Percentiles rank a stretch among this genome's conserved stretches.
phyloP scores from a whole-genome alignment of 2,888 invertebrate species.

The Synergus itoensis region DNA sequence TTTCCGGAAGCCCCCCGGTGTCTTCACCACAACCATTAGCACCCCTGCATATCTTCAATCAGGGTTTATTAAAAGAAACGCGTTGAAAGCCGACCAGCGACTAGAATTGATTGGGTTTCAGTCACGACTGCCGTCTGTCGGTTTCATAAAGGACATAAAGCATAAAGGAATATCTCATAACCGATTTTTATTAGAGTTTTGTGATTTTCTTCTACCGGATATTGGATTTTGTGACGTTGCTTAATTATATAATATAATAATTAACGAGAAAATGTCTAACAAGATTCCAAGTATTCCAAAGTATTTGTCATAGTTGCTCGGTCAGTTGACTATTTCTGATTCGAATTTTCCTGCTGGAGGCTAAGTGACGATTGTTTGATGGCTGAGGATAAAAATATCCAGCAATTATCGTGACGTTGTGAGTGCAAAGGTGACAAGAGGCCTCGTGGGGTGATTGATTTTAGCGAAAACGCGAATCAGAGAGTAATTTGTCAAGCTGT shows the following conservation, averaged over 20 bases:
- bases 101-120: slow-evolving; percentile 23
- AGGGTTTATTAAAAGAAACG: slow-evolving; percentile 38
- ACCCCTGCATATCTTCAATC: slow-evolving; percentile 50
- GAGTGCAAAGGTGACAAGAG: slow-evolving; percentile 46
- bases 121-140: slow-evolving; percentile 28
- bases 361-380: slow-evolving; percentile 16
- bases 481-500: slow-evolving; percentile 77
- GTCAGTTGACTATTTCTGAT: too few relatives aligned
- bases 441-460: slow-evolving; percentile 74
- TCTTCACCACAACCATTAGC: slow-evolving; percentile 64
- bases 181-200: too few relatives aligned
- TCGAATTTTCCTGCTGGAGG: neutral
- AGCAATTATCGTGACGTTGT: slow-evolving; percentile 4
- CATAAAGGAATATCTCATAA: neutral
- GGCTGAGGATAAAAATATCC: slow-evolving; percentile 1
- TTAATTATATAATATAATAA: neutral
- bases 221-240: neutral
- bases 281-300: neutral
- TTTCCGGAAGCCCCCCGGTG: slow-evolving; percentile 62
- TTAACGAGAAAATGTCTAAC: too few relatives aligned
- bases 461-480: slow-evolving; percentile 76
- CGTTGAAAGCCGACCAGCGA: slow-evolving; percentile 13
- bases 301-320: too few relatives aligned
- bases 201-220: too few relatives aligned
- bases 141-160: slow-evolving; percentile 1